Conservation (phyloP, 2,113 vertebrate species). For the Dinomys branickii region DNA sequence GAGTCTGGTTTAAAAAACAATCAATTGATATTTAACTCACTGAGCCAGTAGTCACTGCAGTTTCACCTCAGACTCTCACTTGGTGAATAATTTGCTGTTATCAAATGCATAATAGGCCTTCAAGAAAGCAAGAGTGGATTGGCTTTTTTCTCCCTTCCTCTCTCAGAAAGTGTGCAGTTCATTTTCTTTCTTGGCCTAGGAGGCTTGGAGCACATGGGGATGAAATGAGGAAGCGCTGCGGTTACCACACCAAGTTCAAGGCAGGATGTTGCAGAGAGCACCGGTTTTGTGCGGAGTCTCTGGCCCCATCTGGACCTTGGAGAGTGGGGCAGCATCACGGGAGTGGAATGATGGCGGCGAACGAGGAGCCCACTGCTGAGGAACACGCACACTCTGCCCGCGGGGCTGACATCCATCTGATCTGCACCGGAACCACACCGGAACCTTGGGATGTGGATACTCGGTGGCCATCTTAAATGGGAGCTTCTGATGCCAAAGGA, state of each 20-base stretch:
- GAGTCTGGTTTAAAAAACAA: constrained; percentile 42
- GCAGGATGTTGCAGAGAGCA: background rate
- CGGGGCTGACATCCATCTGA: background rate
- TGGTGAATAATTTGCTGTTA: constrained; percentile 43
- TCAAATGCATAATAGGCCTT: constrained; percentile 35
- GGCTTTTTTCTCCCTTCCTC: background rate
- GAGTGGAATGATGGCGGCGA: background rate
- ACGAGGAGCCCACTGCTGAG: background rate
- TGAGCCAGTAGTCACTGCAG: constrained; percentile 21
- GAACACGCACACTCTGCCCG: background rate
- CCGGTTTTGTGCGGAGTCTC: background rate
- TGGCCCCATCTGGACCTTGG: background rate
- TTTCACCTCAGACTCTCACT: constrained; percentile 47
- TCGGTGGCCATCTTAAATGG: background rate
- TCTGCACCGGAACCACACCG: background rate
- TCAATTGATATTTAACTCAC: constrained; percentile 68
- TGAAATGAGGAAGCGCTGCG: background rate
- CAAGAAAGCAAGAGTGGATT: background rate
- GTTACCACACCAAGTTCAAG: background rate
- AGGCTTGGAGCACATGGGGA: background rate
- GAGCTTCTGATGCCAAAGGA: background rate
- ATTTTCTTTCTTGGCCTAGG: background rate
- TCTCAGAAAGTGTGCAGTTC: background rate
- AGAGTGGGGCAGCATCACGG: background rate
- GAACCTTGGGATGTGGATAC: background rate